These are phyloP conservation scores for Halocynthia aurantium DNA, from an alignment of 23 tunicate species.

Conservation along the genomic window DNA sequence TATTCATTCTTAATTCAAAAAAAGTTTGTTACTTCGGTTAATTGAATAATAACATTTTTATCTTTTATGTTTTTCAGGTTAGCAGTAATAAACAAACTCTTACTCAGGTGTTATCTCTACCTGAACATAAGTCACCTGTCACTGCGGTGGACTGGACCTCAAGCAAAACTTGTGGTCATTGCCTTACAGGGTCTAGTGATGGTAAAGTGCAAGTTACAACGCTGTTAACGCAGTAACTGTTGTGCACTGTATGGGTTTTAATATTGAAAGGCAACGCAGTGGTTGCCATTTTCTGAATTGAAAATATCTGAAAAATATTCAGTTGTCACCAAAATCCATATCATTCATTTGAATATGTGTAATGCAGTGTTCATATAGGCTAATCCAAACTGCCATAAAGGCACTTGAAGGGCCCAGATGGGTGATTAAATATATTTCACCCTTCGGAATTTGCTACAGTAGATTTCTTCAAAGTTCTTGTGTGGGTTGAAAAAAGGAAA, in stretches of 20 bases:
- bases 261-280: background rate
- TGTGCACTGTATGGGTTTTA: background rate
- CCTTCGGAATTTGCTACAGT: too few species aligned
- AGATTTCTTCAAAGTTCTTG: too few species aligned
- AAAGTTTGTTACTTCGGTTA: constrained; percentile 2
- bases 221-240: constrained; percentile 18
- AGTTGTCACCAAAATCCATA: too few species aligned
- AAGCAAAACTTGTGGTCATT: constrained; percentile 32
- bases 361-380: too few species aligned
- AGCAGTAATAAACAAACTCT: background rate
- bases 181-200: constrained; percentile 73
- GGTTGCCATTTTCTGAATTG: too few species aligned
- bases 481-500: too few species aligned
- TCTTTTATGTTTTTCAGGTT: background rate
- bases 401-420: too few species aligned
- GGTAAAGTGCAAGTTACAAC: constrained; percentile 55
- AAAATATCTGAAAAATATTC: too few species aligned
- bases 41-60: background rate
- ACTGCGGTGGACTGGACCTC: constrained; percentile 66
- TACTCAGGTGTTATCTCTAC: constrained; percentile 30
- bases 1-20: too few species aligned
- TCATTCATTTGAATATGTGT: too few species aligned
- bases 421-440: too few species aligned
- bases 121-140: constrained; percentile 50
- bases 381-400: too few species aligned